A percentile compares a stretch with the other conserved stretches of the same genome.
Evolutionary conservation across 2,888 invertebrate species (phyloP).

Genomic region (Papilio protenor): DNA sequence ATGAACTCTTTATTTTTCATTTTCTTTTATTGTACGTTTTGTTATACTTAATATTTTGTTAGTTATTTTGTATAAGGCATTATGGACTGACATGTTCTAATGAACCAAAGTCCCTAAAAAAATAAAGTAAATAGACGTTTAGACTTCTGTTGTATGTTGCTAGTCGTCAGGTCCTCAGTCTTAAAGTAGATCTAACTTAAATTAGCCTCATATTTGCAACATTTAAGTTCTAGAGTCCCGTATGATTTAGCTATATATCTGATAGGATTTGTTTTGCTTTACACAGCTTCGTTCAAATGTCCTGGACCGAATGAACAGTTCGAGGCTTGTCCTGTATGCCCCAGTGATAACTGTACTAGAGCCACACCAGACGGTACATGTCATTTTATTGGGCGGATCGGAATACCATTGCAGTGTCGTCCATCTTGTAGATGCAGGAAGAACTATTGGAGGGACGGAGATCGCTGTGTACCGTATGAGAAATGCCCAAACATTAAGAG

Average conservation of each 20-base stretch:
- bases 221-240: background rate
- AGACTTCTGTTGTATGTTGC: too few relatives aligned
- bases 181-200: background rate
- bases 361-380: conserved; percentile 36
- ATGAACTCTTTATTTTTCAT: too few relatives aligned
- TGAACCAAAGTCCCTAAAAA: too few relatives aligned
- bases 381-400: conserved; percentile 28
- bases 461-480: conserved; percentile 36
- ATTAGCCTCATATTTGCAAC: background rate
- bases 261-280: background rate
- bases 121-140: too few relatives aligned
- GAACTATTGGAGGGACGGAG: conserved; percentile 37
- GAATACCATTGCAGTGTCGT: conserved; percentile 30
- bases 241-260: background rate
- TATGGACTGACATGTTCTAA: too few relatives aligned
- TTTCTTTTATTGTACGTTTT: too few relatives aligned
- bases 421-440: conserved; percentile 38
- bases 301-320: conserved; percentile 30
- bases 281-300: conserved; percentile 30
- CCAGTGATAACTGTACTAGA: conserved; percentile 35
- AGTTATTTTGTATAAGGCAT: too few relatives aligned
- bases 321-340: conserved; percentile 30
- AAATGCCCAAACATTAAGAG: conserved; percentile 28
- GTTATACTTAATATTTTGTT: too few relatives aligned
- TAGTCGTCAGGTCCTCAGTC: background rate